Evolutionary conservation across 2,797 vertebrate genomes (phyloP), one percentile per base, ranked within the genome.

Genomic region (Euthynnus affinis): DNA sequence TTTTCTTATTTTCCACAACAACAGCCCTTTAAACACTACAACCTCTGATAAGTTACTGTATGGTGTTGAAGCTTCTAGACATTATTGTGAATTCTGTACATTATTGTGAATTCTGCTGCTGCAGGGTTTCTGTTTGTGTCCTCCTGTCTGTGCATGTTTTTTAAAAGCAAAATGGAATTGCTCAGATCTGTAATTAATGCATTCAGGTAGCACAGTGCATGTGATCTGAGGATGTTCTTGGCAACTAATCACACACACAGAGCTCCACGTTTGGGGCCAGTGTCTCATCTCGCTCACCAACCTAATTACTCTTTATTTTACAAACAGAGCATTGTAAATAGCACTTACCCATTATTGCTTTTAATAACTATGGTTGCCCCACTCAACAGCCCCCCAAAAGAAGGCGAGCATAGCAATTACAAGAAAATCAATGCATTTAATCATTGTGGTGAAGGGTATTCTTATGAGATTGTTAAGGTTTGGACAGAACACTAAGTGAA

Each of bases 281-380:
- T 61, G 56, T 76, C 76, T 89, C 59, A 18, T 88, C 66, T 61
- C 66, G 77, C 74, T 79, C 84, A 75, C 75, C 76, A 74, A 76
- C 66, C 80, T 87, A 92, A 93, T 94, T 89, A 91, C 81, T 81
- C 82, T 88, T 93, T 87, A 84, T 91, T 90, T 91, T 82, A 87
- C 88, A 90, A 94, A 91, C 74, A 85, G 73, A 89, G 71, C 65
- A 72, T 89, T 55, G 75, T 86, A 92, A 88, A 93, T 83, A 89
- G 83, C 78, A 81, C 79, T 90, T 85, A 77, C 49, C 70, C 71
- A 87, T 91, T 87, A 88, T 85, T 86, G 63, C 82, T 74, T 86
- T 87, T 75, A 84, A 92, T 80, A 89, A 89, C 83, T 88, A 69
- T 58, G 58, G 65, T 63, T 83, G 46, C 71, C 23, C 9, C 1